These are phyloP conservation scores for Rhynchotus rufescens DNA, from an alignment of 2,797 vertebrate genomes.

Conservation along the genomic window DNA sequence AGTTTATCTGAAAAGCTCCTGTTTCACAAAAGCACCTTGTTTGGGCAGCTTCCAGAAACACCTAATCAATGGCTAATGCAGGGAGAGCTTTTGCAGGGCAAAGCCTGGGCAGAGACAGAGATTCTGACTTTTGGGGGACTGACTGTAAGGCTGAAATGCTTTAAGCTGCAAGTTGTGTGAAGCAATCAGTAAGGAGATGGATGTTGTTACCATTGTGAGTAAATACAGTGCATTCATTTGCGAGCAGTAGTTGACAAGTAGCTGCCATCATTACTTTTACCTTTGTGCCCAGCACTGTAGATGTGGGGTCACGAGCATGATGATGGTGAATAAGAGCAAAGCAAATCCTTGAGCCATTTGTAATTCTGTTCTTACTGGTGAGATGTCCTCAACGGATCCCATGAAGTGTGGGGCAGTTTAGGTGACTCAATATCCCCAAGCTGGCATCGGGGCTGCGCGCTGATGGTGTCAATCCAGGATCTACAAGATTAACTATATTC, in stretches of 20 bases:
- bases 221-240: background rate
- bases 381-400: background rate
- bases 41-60: background rate
- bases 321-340: background rate
- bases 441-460: background rate
- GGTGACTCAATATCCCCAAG: background rate
- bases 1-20: background rate
- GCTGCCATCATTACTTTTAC: background rate
- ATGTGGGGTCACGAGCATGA: fast-evolving
- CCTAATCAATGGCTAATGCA: background rate
- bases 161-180: background rate
- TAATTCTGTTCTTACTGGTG: background rate
- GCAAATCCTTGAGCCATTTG: background rate
- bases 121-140: background rate
- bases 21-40: background rate
- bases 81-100: background rate
- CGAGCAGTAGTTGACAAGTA: background rate
- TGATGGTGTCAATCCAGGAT: background rate
- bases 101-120: background rate
- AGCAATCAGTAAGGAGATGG: background rate
- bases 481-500: background rate
- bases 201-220: background rate
- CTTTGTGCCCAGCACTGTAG: background rate
- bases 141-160: background rate
- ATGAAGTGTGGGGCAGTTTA: background rate